phyloP scores from a whole-genome alignment of 2,113 vertebrate species.

The Chaenogobius annularis region DNA sequence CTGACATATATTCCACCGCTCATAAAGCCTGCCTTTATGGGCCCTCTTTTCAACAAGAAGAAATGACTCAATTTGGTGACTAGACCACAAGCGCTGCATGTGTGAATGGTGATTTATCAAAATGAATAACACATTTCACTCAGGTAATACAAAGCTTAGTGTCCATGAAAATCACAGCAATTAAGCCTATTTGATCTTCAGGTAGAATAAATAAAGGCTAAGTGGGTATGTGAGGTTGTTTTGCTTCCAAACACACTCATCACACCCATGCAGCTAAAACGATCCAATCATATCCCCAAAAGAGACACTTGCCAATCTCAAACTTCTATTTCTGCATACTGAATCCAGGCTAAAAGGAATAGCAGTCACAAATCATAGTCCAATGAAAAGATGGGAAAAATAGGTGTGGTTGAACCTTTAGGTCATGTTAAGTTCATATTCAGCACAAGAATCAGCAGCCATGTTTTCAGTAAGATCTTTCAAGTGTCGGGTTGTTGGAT shows the following conservation, averaged over 20 bases:
- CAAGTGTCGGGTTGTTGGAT: no score
- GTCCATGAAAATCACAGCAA: constrained; percentile 2
- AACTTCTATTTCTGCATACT: constrained; percentile 74
- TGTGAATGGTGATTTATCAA: constrained; percentile 48
- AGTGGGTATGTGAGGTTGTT: neutral
- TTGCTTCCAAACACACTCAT: constrained; percentile 27
- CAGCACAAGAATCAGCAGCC: no score
- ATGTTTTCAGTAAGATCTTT: no score
- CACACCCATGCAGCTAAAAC: constrained; percentile 17
- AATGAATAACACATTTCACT: constrained; percentile 49
- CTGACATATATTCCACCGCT: constrained; percentile 59
- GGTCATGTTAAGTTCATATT: neutral
- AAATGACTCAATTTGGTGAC: constrained; percentile 49
- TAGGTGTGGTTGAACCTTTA: neutral
- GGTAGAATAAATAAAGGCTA: neutral
- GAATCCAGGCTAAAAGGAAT: constrained; percentile 75
- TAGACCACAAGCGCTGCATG: constrained; percentile 46
- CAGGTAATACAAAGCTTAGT: constrained; percentile 2
- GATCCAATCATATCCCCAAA: constrained; percentile 64
- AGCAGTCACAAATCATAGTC: constrained; percentile 12
- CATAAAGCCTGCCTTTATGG: constrained; percentile 59
- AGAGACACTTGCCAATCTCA: constrained; percentile 57
- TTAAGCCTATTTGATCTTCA: neutral
- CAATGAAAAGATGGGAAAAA: constrained; percentile 17
- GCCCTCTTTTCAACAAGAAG: constrained; percentile 18